These are phyloP conservation scores for Lasioglossum lativentre DNA, from an alignment of 2,888 invertebrate genomes.

Conservation along the genomic window DNA sequence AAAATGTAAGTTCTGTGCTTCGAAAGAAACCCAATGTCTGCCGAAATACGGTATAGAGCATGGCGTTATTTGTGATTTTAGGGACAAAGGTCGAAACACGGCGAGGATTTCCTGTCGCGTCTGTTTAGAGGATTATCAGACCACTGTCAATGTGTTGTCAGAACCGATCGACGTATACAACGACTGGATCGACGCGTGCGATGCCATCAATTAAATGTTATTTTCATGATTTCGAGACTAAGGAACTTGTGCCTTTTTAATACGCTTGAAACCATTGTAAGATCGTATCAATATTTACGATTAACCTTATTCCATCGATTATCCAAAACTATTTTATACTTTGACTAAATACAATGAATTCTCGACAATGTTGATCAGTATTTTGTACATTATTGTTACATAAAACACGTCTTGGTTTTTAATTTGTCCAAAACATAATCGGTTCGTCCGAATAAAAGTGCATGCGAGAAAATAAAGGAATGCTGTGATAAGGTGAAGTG, in stretches of 20 bases:
- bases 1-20: conserved; percentile 92
- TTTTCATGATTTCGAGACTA: background rate
- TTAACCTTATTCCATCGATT: background rate
- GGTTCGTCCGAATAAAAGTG: background rate
- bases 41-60: background rate
- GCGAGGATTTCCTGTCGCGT: conserved; percentile 97
- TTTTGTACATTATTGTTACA: background rate
- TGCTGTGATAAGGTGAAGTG: background rate
- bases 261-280: background rate
- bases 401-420: background rate
- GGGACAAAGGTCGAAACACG: conserved; percentile 96
- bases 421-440: background rate
- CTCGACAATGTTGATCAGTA: background rate
- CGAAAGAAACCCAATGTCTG: background rate
- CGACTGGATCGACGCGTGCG: conserved; percentile 99
- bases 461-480: background rate
- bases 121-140: conserved; percentile 97
- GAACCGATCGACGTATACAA: conserved; percentile 99
- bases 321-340: background rate
- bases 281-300: background rate
- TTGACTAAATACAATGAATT: background rate
- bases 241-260: conserved; percentile 22
- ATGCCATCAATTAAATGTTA: conserved; percentile 90
- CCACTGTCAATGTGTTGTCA: conserved; percentile 96
- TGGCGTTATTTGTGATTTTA: conserved; percentile 84